A percentile compares a stretch with the other conserved stretches of the same genome.
Evolutionary conservation across 2,797 vertebrate species (phyloP).

Genomic region (Manis crassicaudata): DNA sequence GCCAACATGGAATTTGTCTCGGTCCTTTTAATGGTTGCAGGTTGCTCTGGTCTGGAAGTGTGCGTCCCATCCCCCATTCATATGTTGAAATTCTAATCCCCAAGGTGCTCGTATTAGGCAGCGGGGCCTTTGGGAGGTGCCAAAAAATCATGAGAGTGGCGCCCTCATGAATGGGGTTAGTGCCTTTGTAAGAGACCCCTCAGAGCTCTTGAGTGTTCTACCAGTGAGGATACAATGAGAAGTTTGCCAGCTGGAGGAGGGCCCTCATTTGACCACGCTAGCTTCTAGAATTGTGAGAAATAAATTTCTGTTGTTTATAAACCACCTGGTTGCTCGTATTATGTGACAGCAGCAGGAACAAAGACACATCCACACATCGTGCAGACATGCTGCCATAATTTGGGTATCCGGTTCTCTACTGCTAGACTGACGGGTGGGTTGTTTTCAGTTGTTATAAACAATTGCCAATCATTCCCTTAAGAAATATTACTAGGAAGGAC

Average conservation of each 20-base stretch:
- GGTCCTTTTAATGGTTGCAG: neutral
- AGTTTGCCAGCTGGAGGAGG: neutral
- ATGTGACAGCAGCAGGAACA: neutral
- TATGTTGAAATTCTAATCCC: neutral
- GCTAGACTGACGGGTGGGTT: neutral
- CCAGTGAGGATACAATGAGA: neutral
- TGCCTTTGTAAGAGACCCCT: neutral
- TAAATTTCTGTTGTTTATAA: too few species aligned
- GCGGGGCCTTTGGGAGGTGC: neutral
- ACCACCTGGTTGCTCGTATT: neutral
- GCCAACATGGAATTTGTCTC: neutral
- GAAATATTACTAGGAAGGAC: neutral
- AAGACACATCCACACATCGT: neutral
- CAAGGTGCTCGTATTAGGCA: neutral
- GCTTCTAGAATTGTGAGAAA: neutral
- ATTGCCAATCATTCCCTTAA: neutral
- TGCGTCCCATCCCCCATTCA: neutral
- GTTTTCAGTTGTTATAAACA: neutral
- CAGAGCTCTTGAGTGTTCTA: neutral
- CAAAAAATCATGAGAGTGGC: neutral
- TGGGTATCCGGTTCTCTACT: neutral
- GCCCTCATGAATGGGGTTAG: neutral
- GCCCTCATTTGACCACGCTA: neutral
- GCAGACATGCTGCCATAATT: neutral
- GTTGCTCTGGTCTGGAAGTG: neutral